Evolutionary conservation across 2,797 vertebrate genomes (phyloP).

Genomic region (Hypotaenidia philippensis): DNA sequence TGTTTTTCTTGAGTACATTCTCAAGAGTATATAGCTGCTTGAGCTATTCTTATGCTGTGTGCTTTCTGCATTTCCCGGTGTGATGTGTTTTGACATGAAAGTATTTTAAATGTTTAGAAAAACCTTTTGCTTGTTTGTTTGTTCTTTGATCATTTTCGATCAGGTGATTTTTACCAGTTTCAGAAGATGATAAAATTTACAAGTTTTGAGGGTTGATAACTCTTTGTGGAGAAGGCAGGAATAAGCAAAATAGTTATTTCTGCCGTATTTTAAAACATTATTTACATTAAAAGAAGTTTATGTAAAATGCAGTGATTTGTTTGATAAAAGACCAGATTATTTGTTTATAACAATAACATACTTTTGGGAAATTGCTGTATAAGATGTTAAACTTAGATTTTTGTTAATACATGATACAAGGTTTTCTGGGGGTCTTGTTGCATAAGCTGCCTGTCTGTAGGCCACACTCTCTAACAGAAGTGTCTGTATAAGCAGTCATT

Average conservation of each 20-base stretch:
- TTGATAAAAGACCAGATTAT: not conserved
- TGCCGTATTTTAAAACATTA: not conserved
- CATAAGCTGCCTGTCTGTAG: slow-evolving; percentile 62
- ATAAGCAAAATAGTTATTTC: not conserved
- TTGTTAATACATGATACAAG: not conserved
- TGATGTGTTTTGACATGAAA: not conserved
- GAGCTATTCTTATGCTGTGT: not conserved
- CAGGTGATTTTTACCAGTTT: not conserved
- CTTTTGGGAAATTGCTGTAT: not conserved
- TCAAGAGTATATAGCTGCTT: not conserved
- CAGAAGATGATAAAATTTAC: not conserved
- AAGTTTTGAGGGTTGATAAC: not conserved
- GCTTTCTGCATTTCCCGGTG: not conserved
- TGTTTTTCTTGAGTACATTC: not conserved
- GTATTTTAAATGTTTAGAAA: not conserved
- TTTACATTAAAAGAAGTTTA: not conserved
- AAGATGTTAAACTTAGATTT: not conserved
- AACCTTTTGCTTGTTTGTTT: not conserved
- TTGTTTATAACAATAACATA: not conserved
- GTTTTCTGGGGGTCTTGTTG: slow-evolving; percentile 46
- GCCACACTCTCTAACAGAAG: slow-evolving; percentile 71
- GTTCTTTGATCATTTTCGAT: not conserved
- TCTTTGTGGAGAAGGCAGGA: not conserved
- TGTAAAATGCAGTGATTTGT: not conserved
- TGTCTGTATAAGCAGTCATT: slow-evolving; percentile 79